Evolutionary conservation across 2,797 vertebrate genomes (phyloP).

Genomic region (Geotrypetes seraphini): DNA sequence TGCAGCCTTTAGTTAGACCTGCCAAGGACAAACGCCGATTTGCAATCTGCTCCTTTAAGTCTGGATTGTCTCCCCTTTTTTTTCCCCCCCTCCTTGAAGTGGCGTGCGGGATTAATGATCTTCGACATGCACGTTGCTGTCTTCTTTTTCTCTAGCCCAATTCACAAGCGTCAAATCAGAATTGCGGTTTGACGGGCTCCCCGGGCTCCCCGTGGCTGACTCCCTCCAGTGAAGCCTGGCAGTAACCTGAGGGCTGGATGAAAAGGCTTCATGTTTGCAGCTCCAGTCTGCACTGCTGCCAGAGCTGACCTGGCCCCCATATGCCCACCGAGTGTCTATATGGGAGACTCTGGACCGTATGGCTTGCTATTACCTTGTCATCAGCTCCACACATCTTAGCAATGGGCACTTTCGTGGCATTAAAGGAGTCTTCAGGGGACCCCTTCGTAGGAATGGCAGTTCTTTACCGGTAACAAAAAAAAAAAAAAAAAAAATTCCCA

Average conservation of each 20-base stretch:
- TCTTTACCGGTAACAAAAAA: slow-evolving; percentile 73
- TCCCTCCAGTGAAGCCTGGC: slow-evolving; percentile 18
- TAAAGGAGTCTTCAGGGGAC: slow-evolving; percentile 95
- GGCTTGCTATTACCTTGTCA: slow-evolving; percentile 95
- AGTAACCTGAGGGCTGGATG: slow-evolving; percentile 29
- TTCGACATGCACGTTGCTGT: neutral
- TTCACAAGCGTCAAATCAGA: slow-evolving; percentile 12
- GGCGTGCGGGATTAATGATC: neutral
- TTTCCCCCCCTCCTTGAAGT: no score
- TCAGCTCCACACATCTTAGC: slow-evolving; percentile 95
- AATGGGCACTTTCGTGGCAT: slow-evolving; percentile 94
- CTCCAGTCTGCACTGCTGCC: neutral
- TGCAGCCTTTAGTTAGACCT: neutral
- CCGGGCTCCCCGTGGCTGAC: slow-evolving; percentile 24
- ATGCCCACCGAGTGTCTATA: slow-evolving; percentile 15
- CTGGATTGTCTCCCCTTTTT: neutral
- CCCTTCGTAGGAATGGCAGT: slow-evolving; percentile 72
- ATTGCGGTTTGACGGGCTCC: slow-evolving; percentile 47
- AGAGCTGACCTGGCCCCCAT: slow-evolving; percentile 10
- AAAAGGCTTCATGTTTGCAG: slow-evolving; percentile 21
- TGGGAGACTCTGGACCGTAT: slow-evolving; percentile 52
- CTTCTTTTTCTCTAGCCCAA: neutral
- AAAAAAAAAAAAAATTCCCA: no score
- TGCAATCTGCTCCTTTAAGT: neutral
- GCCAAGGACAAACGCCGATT: slow-evolving; percentile 1